phyloP scores from a whole-genome alignment of 2,888 invertebrate genomes.

The Parascotia fuliginaria region DNA sequence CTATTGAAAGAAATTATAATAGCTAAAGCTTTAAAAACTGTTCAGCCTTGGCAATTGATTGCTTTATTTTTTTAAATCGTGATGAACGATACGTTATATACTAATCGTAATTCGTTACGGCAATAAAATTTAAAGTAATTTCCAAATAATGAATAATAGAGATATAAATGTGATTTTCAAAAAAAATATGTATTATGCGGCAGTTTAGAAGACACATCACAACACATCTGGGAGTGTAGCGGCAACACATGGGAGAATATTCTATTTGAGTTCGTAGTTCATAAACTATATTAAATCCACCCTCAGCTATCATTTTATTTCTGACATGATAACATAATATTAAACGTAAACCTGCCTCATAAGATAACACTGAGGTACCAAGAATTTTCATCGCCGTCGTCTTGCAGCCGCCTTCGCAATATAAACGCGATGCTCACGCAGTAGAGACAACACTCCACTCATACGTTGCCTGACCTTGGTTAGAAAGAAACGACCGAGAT shows the following conservation, averaged over 20 bases:
- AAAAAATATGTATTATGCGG: no score
- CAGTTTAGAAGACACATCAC: no score
- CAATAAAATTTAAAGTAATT: no score
- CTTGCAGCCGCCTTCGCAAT: constrained; percentile 78
- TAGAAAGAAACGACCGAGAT: constrained; percentile 78
- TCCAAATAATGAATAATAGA: no score
- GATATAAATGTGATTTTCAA: no score
- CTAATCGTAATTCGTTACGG: no score
- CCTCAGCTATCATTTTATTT: constrained; percentile 55
- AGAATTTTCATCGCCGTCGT: constrained; percentile 82
- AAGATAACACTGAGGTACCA: constrained; percentile 82
- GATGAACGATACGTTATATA: no score
- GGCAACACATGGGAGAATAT: constrained; percentile 15
- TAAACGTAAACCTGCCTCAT: constrained; percentile 78
- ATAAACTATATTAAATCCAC: constrained; percentile 55
- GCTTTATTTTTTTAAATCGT: background rate
- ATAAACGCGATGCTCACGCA: constrained; percentile 73
- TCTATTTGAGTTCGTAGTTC: constrained; percentile 47
- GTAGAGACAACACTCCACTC: constrained; percentile 71
- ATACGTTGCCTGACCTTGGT: constrained; percentile 67
- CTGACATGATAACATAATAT: constrained; percentile 75
- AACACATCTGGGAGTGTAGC: no score
- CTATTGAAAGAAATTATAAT: constrained; percentile 27
- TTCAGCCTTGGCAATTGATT: background rate
- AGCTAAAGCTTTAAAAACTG: background rate